Base-by-base conservation (phyloP, 2,113 vertebrate genomes). In the Cichladusa arquata region DNA sequence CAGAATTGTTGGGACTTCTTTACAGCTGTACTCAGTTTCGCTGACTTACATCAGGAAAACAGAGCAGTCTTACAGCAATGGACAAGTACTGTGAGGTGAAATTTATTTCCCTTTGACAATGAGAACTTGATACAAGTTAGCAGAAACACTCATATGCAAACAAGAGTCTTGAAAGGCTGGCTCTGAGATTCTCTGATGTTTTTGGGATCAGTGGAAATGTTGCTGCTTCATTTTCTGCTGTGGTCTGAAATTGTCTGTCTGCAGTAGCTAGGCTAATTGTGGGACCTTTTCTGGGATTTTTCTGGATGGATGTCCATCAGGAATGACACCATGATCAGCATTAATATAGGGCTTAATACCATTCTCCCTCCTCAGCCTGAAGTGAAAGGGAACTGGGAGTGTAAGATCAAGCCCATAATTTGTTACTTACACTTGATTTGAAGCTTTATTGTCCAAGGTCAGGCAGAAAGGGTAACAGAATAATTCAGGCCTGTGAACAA, bases 381-480 rank as follows among this genome's bases (percentile, higher is more conserved):
- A 93, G 47, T 62, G 47, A 77, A 88, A 67, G 54, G 17, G 40
- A 91, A n/a, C 19, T n/a, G 58, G 33, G 58, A 80, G 36, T 48
- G 56, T 51, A 86, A 64, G 62, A 90, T 81, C 71, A 67, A 86
- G 74, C 38, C 56, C 40, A 51, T 83, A 61, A 69, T 86, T 94
- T 95, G 67, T 93, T 86, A 81, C 38, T 92, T 94, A 67, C 48
- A 64, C 53, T 90, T 81, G 65, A 92, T 83, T 77, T 86, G 86
- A 88, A 73, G 62, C 33, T 77, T 51, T 70, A 8, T 56, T 53
- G 67, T 92, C 67, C 71, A 78, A 71, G 31, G 79, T 60, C 2
- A 4, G 74, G 47, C 72, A 86, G 48, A 84, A 80, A 94, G 82
- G 12, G 42, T 64, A 91, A 19, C 2, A 0, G 76, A 78, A 48